These are phyloP conservation scores for Trichogramma dendrolimi DNA, from an alignment of 2,888 invertebrate species.

Conservation along the genomic window DNA sequence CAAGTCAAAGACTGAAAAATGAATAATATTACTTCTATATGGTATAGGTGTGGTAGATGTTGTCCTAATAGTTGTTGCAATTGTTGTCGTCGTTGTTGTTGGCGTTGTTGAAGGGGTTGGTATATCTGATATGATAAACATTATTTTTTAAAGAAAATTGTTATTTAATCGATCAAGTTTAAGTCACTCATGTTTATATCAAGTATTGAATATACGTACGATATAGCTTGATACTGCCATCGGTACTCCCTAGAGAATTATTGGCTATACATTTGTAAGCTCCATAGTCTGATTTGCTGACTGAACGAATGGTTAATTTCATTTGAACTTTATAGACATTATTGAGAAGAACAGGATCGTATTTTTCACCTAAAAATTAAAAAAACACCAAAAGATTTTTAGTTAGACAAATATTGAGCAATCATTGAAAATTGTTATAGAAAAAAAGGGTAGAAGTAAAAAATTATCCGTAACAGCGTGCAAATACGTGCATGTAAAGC, in stretches of 20 bases:
- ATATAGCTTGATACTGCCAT: constrained; percentile 57
- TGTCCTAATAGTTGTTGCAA: constrained; percentile 30
- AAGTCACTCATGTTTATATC: not conserved
- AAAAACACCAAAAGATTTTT: not conserved
- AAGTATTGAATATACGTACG: constrained; percentile 47
- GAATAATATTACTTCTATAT: constrained; percentile 1
- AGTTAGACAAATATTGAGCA: too few relatives aligned
- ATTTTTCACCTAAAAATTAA: constrained; percentile 48
- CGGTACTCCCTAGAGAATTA: constrained; percentile 57
- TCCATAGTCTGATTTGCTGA: constrained; percentile 53
- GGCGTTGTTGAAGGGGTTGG: constrained; percentile 42
- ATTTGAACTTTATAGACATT: constrained; percentile 56
- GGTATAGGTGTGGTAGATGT: constrained; percentile 32
- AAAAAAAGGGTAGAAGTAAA: too few relatives aligned
- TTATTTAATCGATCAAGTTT: not conserved
- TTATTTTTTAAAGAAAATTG: not conserved
- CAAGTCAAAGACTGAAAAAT: not conserved
- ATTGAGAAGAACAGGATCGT: constrained; percentile 52
- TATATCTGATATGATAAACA: constrained; percentile 38
- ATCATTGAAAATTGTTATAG: too few relatives aligned
- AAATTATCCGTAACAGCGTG: too few relatives aligned
- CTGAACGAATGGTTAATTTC: constrained; percentile 54
- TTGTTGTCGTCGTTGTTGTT: constrained; percentile 32
- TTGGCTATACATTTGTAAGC: constrained; percentile 57
- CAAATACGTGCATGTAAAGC: too few relatives aligned